Evolutionary conservation across 2,888 invertebrate species (phyloP).

Genomic region (Lissocephala sabroskyi): DNA sequence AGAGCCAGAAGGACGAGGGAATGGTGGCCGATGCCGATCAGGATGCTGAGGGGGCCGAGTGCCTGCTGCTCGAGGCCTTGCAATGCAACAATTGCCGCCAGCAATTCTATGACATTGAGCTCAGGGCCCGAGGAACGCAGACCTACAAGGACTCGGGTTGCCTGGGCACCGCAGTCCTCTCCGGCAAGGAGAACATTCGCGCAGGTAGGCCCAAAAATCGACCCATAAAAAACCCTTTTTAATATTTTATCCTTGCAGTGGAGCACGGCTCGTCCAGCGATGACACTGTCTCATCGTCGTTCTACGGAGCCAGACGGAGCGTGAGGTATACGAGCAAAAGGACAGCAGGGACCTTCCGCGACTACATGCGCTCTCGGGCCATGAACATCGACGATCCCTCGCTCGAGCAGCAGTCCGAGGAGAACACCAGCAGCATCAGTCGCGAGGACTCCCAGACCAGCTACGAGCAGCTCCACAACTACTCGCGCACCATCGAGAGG

Average conservation of each 20-base stretch:
- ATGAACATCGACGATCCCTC: conserved; percentile 69
- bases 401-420: conserved; percentile 63
- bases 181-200: conserved; percentile 43
- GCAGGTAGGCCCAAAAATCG: conserved; percentile 35
- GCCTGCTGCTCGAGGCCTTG: conserved; percentile 67
- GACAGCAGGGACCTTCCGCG: conserved; percentile 71
- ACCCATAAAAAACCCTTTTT: not conserved
- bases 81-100: conserved; percentile 71
- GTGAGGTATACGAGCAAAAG: conserved; percentile 72
- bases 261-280: conserved; percentile 72
- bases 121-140: conserved; percentile 66
- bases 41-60: conserved; percentile 42
- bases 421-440: conserved; percentile 67
- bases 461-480: conserved; percentile 70
- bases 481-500: conserved; percentile 75
- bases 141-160: conserved; percentile 52
- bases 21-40: conserved; percentile 42
- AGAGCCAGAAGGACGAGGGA: conserved; percentile 49
- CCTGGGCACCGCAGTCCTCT: no score
- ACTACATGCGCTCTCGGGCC: conserved; percentile 70
- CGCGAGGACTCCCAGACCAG: conserved; percentile 65
- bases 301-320: conserved; percentile 71
- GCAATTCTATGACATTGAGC: conserved; percentile 70
- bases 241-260: no score
- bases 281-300: conserved; percentile 72